Base-by-base conservation (phyloP, 2,113 vertebrate genomes). In the Myotis davidii region DNA sequence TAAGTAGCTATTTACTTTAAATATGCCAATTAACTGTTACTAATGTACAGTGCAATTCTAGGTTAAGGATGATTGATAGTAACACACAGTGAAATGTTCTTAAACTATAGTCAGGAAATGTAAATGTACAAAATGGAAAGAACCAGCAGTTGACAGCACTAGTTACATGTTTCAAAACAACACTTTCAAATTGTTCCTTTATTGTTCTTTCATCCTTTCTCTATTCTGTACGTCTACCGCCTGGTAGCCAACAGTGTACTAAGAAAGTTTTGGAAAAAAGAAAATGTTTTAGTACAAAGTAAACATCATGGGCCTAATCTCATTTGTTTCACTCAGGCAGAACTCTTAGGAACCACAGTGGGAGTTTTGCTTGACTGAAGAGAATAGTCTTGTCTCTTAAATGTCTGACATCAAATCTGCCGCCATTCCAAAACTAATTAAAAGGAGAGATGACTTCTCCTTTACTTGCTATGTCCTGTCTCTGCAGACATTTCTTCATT, bases 1-100 rank as follows among this genome's bases (percentile, higher is more conserved):
- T 98, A 98, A 98, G 97, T 97, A 98, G 93, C 97, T 98, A 98
- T 98, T 99, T 98, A 98, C 97, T 98, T 98, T 98, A 98, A 98
- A 98, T 98, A 98, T 98, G 98, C 97, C 98, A 98, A 98, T 98
- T 98, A 98, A 98, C 91, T 97, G 89, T 98, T 98, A 98, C 95
- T 98, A 98, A 98, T 98, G 95, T 98, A 97, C 97, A 98, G 96
- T 97, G 97, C 94, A 96, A 97, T 98, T 98, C 97, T 97, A 97
- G 97, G 97, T 98, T 98, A 98, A 98, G 97, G 91, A 98, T 98
- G 98, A 98, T 98, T 98, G 98, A 98, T 98, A 98, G 97, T 92
- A 98, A 88, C 97, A 98, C 27, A 91, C 96, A 88, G 98, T 95
- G 97, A 98, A 98, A 98, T 98, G 96, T 98, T 98, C 97, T 98